These are phyloP conservation scores for Crossaster papposus DNA, from an alignment of 53 echinoderm and acorn worm species.

Conservation along the genomic window DNA sequence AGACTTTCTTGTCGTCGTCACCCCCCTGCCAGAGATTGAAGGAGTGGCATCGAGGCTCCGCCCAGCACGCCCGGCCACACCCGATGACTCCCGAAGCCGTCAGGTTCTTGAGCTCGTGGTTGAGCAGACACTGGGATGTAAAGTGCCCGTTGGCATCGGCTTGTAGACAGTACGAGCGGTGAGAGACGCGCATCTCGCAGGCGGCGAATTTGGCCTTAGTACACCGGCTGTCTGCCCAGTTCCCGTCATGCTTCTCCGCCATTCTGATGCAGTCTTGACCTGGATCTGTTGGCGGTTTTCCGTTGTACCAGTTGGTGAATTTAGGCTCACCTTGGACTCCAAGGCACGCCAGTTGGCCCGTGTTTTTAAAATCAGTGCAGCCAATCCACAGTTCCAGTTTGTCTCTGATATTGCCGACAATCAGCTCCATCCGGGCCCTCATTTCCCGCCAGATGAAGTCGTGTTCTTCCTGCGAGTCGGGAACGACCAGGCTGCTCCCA, in stretches of 20 bases:
- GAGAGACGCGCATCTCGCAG: neutral
- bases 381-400: neutral
- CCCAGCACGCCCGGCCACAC: conserved; percentile 12
- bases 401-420: neutral
- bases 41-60: conserved; percentile 46
- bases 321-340: too few species aligned
- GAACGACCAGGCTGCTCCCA: neutral
- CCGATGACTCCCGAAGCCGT: too few species aligned
- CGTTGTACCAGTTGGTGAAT: too few species aligned
- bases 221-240: too few species aligned
- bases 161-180: neutral
- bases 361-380: neutral
- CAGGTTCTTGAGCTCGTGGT: neutral
- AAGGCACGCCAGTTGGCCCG: too few species aligned
- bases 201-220: too few species aligned
- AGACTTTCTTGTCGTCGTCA: neutral
- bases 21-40: conserved; percentile 32
- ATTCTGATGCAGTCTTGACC: too few species aligned
- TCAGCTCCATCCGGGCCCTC: neutral
- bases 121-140: neutral
- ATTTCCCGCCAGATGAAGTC: neutral
- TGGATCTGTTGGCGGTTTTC: too few species aligned
- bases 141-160: neutral
- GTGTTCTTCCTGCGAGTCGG: too few species aligned
- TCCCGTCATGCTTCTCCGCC: too few species aligned